Base-by-base conservation (phyloP, 2,113 vertebrate species). In the Gymnobelideus leadbeateri region DNA sequence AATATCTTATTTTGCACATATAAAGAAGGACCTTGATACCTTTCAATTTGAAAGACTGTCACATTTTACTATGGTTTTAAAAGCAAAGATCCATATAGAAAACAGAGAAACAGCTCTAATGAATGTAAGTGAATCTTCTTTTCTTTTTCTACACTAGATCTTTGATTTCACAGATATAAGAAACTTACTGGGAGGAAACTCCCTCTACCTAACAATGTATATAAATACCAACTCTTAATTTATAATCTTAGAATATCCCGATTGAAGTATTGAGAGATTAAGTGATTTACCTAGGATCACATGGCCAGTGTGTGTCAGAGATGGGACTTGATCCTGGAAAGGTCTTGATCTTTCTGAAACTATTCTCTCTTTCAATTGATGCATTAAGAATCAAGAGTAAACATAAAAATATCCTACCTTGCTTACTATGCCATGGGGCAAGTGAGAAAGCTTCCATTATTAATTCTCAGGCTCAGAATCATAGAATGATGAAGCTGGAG, bases 401-500 rank as follows among this genome's bases (percentile, higher is more conserved):
- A 21, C 25, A 37, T 31, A 92, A 96, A 92, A 91, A 28, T 25
- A 89, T 28, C 28, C 51, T 91, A 46, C 16, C 3, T 84, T 91
- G 31, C 92, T 28, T 90, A 89, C 14, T 49, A 9, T 77, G 55
- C 21, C 3, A 68, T 0, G 43, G 53, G 10, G 26, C 49, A 93
- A 50, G 24, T 91, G 2, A 91, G 37, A 51, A 89, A 84, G 19
- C 2, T 57, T 89, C 96, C 77, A 49, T 47, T 57, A 54, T 28
- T 54, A 84, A 43, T 16, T 91, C 28, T 54, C 37, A 91, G 14
- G 51, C 9, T 91, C 28, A 52, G 46, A 47, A 49, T n/a, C 47
- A 51, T 50, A 92, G 91, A 96, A 93, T 6, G 47, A 28, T 6
- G 4, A 24, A 0, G 89, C 53, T 92, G n/a, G 68, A 95, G 94